Conservation (phyloP, 1,140 invertebrate genomes). For the Latrodectus geometricus region DNA sequence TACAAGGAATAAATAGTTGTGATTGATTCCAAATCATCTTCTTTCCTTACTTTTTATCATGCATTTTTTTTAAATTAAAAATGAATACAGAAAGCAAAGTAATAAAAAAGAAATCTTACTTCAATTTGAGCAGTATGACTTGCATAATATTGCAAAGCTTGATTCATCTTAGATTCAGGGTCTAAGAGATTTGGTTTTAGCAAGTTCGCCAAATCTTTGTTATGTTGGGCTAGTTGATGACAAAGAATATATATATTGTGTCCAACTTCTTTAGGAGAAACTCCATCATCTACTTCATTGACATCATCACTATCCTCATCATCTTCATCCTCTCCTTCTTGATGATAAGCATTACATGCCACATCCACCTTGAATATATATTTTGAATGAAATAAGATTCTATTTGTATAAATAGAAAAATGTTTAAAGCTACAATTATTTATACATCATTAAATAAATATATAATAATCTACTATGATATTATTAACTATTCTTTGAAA, state of each 20-base stretch:
- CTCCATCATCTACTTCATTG: conserved; percentile 73
- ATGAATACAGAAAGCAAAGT: too few species aligned
- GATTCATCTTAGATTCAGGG: conserved; percentile 80
- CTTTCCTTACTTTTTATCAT: too few species aligned
- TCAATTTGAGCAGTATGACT: conserved; percentile 98
- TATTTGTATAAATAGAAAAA: too few species aligned
- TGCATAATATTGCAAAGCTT: conserved; percentile 93
- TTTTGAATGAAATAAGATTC: too few species aligned
- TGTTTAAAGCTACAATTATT: too few species aligned
- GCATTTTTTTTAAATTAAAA: too few species aligned
- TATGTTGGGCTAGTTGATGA: conserved; percentile 96
- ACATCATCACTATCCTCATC: conserved; percentile 73
- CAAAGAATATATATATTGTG: conserved; percentile 99
- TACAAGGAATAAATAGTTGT: too few species aligned
- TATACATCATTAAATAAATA: too few species aligned
- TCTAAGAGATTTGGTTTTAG: conserved; percentile 77
- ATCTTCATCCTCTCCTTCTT: conserved; percentile 82
- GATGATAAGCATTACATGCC: conserved; percentile 91
- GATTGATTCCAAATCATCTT: too few species aligned
- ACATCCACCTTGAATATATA: conserved; percentile 80
- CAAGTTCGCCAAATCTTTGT: conserved; percentile 89
- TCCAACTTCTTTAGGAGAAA: conserved; percentile 91
- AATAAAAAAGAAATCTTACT: conserved; percentile 71
- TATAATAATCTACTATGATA: too few species aligned
- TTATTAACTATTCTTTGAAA: too few species aligned